Conservation (phyloP, 1,140 invertebrate genomes). For the Venturia canescens region DNA sequence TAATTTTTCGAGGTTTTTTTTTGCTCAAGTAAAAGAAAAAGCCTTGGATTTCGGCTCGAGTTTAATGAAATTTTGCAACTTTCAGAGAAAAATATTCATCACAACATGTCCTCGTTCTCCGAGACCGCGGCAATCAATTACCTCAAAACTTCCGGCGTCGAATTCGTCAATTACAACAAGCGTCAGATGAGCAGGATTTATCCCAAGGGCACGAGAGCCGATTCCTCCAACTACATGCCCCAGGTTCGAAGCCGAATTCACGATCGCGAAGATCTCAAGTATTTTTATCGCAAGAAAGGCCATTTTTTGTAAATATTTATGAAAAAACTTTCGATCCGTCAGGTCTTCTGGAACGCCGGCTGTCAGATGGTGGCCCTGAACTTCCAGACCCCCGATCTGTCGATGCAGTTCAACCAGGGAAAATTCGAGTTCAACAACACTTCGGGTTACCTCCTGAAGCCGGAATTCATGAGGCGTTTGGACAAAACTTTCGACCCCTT, state of each 20-base stretch:
- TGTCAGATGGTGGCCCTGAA: conserved; percentile 90
- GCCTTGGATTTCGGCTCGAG: no score
- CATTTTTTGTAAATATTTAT: no score
- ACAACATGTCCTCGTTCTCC: conserved; percentile 92
- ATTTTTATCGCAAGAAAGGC: no score
- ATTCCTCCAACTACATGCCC: conserved; percentile 88
- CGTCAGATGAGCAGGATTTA: conserved; percentile 86
- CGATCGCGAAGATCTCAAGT: no score
- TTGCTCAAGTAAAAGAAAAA: no score
- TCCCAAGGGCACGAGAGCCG: conserved; percentile 85
- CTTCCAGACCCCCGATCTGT: conserved; percentile 87
- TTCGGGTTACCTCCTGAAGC: conserved; percentile 85
- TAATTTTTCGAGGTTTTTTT: conserved; percentile 75
- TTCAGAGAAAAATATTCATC: conserved; percentile 86
- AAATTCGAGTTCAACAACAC: conserved; percentile 87
- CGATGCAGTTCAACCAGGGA: conserved; percentile 89
- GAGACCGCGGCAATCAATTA: conserved; percentile 87
- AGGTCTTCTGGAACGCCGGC: conserved; percentile 88
- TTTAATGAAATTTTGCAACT: no score
- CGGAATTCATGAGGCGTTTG: conserved; percentile 87
- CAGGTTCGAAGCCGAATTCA: conserved; percentile 76
- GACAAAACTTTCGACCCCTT: conserved; percentile 88
- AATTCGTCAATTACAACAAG: conserved; percentile 89
- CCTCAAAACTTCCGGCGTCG: conserved; percentile 85
- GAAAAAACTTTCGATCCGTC: conserved; percentile 47